Conservation (phyloP, 2,797 vertebrate species). For the Amblyraja radiata region DNA sequence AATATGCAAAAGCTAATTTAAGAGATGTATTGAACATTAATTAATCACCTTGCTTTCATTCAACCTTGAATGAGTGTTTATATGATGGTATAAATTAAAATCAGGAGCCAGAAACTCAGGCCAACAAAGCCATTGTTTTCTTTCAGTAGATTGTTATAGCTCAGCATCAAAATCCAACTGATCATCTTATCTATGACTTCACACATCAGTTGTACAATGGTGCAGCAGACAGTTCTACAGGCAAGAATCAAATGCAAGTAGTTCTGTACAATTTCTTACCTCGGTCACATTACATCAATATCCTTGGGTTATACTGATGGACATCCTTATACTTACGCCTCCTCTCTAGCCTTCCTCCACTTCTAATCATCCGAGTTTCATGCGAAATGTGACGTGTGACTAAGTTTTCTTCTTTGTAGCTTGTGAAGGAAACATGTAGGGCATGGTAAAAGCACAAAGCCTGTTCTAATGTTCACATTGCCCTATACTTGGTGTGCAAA, state of each 20-base stretch:
- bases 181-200: not conserved
- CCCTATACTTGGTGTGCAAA: no score
- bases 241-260: not conserved
- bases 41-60: slow-evolving; percentile 49
- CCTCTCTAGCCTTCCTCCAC: no score
- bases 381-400: no score
- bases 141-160: not conserved
- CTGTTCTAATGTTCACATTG: no score
- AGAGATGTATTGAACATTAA: slow-evolving; percentile 55
- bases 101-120: not conserved
- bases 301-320: no score
- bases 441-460: no score
- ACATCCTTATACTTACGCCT: no score
- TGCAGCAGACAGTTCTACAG: not conserved
- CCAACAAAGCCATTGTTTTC: not conserved
- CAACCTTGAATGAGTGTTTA: slow-evolving; percentile 55
- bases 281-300: not conserved
- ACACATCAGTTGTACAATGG: not conserved
- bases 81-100: slow-evolving; percentile 37
- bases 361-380: no score
- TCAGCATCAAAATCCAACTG: not conserved
- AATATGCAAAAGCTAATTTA: slow-evolving; percentile 55
- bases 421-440: no score
- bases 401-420: no score
- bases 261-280: not conserved